Conservation (phyloP, 2,797 vertebrate genomes). For the Bradypus variegatus region DNA sequence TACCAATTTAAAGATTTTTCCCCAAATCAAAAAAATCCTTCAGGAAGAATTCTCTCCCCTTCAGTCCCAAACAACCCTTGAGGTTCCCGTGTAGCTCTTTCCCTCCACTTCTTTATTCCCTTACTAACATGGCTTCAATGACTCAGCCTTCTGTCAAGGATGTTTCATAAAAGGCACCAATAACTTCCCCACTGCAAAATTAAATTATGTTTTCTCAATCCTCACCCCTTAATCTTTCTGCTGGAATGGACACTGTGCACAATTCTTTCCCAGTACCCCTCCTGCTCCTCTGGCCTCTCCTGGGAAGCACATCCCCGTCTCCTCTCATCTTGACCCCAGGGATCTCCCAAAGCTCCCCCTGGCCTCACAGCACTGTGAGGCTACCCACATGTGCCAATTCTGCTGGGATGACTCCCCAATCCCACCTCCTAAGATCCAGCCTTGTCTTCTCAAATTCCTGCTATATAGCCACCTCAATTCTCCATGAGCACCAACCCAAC, state of each 20-base stretch:
- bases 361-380: neutral
- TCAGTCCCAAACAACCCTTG: neutral
- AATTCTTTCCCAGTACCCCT: neutral
- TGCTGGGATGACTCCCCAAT: neutral
- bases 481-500: neutral
- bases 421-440: neutral
- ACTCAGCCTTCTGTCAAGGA: neutral
- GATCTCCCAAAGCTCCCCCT: neutral
- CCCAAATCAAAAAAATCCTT: neutral
- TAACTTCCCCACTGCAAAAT: constrained; percentile 3
- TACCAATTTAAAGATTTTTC: neutral
- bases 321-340: neutral
- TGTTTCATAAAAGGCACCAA: neutral
- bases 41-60: constrained; percentile 16
- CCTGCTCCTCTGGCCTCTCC: neutral
- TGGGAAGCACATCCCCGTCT: neutral
- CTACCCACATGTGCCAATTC: neutral
- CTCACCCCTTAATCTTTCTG: neutral
- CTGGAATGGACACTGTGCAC: neutral
- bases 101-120: neutral
- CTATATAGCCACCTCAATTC: neutral
- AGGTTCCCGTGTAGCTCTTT: neutral
- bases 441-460: neutral
- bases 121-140: neutral
- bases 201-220: constrained; percentile 4